Conservation (phyloP, 2,797 vertebrate species). For the Cuniculus paca region DNA sequence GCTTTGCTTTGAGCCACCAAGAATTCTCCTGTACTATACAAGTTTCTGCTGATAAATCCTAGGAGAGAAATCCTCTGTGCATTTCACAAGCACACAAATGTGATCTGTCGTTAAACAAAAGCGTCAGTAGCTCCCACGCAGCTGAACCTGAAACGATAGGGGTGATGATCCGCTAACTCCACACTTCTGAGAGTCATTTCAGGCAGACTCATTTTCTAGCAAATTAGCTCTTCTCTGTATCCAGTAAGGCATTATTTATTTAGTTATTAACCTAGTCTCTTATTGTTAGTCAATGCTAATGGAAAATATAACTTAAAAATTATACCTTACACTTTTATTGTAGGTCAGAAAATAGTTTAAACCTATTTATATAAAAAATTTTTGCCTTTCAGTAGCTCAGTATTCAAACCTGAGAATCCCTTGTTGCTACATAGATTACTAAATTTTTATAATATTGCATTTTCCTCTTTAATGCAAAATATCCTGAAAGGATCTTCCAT, state of each 20-base stretch:
- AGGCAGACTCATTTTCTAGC: background rate
- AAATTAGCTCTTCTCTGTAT: background rate
- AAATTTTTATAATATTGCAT: conserved; percentile 49
- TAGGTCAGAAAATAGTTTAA: conserved; percentile 28
- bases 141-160: background rate
- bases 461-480: conserved; percentile 57
- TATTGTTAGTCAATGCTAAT: background rate
- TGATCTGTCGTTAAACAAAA: conserved; percentile 10
- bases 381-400: background rate
- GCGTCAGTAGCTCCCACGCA: background rate
- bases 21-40: background rate
- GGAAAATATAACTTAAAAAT: background rate
- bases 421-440: conserved; percentile 13
- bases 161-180: background rate
- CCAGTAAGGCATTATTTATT: conserved; percentile 25
- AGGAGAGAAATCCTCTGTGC: background rate
- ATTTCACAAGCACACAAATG: conserved; percentile 3
- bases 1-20: background rate
- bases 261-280: conserved; percentile 22
- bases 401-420: conserved; percentile 22
- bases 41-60: conserved; percentile 27
- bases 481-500: conserved; percentile 62
- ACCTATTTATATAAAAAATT: background rate
- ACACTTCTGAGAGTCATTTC: background rate
- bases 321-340: background rate